Percentiles rank a stretch among this genome's conserved stretches.
phyloP scores from a whole-genome alignment of 2,113 vertebrate genomes.

The Oryzias javanicus region DNA sequence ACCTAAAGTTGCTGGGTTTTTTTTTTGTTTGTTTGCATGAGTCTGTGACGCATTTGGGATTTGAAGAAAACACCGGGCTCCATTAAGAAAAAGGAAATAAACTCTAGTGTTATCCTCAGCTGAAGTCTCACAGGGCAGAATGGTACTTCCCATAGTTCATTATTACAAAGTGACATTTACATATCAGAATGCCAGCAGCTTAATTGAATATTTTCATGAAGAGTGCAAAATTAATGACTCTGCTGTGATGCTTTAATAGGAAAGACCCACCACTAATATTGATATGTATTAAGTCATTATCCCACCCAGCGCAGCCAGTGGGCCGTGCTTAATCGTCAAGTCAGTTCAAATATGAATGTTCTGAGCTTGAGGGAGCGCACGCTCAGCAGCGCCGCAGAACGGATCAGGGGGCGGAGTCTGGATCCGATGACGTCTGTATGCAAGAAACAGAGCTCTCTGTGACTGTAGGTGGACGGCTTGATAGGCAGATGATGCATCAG shows the following conservation, averaged over 20 bases:
- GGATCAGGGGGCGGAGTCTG: no score
- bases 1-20: no score
- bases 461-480: slow-evolving; percentile 41
- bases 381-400: background rate
- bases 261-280: slow-evolving; percentile 42
- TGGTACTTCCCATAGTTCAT: slow-evolving; percentile 30
- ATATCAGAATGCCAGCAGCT: slow-evolving; percentile 50
- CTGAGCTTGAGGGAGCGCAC: slow-evolving; percentile 7
- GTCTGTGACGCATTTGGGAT: no score
- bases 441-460: slow-evolving; percentile 18
- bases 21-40: no score
- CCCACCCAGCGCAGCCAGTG: slow-evolving; percentile 5
- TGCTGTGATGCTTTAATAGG: slow-evolving; percentile 28
- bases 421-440: no score
- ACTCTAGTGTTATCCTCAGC: slow-evolving; percentile 14
- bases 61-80: slow-evolving; percentile 1
- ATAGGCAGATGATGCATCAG: slow-evolving; percentile 22
- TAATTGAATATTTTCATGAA: slow-evolving; percentile 56
- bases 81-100: slow-evolving; percentile 3
- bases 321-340: slow-evolving; percentile 33
- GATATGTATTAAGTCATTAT: slow-evolving; percentile 47
- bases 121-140: slow-evolving; percentile 1
- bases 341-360: slow-evolving; percentile 33
- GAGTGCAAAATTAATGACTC: slow-evolving; percentile 46
- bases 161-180: slow-evolving; percentile 42